Evolutionary conservation across 2,113 vertebrate genomes (phyloP).

Genomic region (Centropristis striata): DNA sequence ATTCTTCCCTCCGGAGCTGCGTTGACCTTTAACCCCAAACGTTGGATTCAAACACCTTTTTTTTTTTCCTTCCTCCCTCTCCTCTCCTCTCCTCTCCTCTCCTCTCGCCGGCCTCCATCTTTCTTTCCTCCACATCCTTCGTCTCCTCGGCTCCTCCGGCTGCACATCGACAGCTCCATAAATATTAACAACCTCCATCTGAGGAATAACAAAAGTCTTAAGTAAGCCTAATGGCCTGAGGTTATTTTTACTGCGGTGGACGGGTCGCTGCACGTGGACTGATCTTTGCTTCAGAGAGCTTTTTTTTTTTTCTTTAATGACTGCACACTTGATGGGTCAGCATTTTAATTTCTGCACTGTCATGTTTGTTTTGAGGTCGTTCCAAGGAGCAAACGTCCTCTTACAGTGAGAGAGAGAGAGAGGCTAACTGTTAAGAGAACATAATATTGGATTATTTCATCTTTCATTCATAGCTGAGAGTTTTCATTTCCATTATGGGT

Average conservation of each 20-base stretch:
- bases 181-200: slow-evolving; percentile 74
- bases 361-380: slow-evolving; percentile 25
- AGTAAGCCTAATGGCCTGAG: slow-evolving; percentile 64
- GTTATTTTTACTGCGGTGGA: slow-evolving; percentile 53
- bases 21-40: slow-evolving; percentile 65
- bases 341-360: slow-evolving; percentile 27
- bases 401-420: neutral
- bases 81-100: slow-evolving; percentile 10
- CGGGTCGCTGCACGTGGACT: slow-evolving; percentile 9
- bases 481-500: slow-evolving; percentile 33
- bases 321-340: slow-evolving; percentile 27
- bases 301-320: slow-evolving; percentile 5
- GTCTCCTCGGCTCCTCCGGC: slow-evolving; percentile 35
- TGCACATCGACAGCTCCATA: slow-evolving; percentile 47
- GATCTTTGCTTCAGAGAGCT: slow-evolving; percentile 4
- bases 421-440: neutral
- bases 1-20: slow-evolving; percentile 10
- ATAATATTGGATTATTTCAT: neutral
- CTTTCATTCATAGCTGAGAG: neutral
- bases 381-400: slow-evolving; percentile 17
- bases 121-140: neutral
- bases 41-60: slow-evolving; percentile 20
- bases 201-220: slow-evolving; percentile 63
- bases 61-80: slow-evolving; percentile 8
- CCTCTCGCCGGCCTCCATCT: neutral